Evolutionary conservation across 1,140 invertebrate species (phyloP).

Genomic region (Apis laboriosa): DNA sequence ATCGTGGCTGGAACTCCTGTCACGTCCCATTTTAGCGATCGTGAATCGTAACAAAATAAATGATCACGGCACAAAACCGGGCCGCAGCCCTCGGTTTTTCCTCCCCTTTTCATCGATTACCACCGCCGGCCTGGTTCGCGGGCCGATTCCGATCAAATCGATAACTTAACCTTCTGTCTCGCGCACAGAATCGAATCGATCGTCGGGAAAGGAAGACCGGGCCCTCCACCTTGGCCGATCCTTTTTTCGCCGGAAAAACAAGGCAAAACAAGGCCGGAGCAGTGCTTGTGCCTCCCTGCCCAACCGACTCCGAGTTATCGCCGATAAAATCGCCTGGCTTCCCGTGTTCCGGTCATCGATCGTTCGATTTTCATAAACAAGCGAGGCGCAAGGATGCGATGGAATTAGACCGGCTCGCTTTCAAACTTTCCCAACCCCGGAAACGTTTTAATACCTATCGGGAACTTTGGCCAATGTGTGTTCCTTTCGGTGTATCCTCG

Average conservation of each 20-base stretch:
- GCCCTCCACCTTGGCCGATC: not conserved
- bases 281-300: constrained; percentile 15
- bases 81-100: not conserved
- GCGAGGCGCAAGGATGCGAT: too few relatives aligned
- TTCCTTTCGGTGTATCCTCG: not conserved
- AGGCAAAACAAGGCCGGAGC: not conserved
- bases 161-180: constrained; percentile 41
- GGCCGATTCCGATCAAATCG: constrained; percentile 36
- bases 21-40: constrained; percentile 44
- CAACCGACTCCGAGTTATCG: constrained; percentile 26
- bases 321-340: not conserved
- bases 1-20: constrained; percentile 9
- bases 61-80: constrained; percentile 45
- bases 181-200: constrained; percentile 43
- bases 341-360: constrained; percentile 10
- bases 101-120: constrained; percentile 12
- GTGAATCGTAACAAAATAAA: constrained; percentile 69
- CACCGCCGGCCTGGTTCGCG: not conserved
- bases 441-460: constrained; percentile 6
- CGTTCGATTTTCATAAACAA: constrained; percentile 28
- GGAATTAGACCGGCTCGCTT: not conserved
- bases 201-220: not conserved
- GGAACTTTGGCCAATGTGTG: not conserved
- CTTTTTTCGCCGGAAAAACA: constrained; percentile 1
- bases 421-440: not conserved